Evolutionary conservation across 2,888 invertebrate genomes (phyloP).

Genomic region (Sminthurinus aureus): DNA sequence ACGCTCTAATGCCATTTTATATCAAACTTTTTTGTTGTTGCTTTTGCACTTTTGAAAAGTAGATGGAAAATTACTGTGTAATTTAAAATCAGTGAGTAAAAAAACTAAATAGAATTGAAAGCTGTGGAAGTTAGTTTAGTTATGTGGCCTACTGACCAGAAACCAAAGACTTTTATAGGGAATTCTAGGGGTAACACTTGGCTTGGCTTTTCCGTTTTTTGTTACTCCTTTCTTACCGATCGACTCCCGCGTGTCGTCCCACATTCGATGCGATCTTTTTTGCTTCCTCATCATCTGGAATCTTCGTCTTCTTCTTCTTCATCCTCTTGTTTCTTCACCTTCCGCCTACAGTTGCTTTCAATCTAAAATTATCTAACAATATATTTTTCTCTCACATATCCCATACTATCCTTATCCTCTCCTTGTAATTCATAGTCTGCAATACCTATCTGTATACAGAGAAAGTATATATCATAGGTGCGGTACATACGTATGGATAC

Average conservation of each 20-base stretch:
- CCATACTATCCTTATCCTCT: not conserved
- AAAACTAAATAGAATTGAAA: constrained; percentile 16
- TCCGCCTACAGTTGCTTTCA: constrained; percentile 40
- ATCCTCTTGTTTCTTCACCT: constrained; percentile 23
- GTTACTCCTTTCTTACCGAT: constrained; percentile 7
- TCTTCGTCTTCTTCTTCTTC: constrained; percentile 15
- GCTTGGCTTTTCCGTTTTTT: not conserved
- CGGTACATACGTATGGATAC: not conserved
- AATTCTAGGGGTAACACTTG: constrained; percentile 16
- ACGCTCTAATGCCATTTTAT: constrained; percentile 86
- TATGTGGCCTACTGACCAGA: constrained; percentile 40
- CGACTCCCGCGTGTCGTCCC: constrained; percentile 43
- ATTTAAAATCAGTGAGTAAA: constrained; percentile 2
- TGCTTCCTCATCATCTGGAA: constrained; percentile 42
- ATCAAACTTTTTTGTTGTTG: not conserved
- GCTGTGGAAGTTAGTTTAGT: constrained; percentile 38
- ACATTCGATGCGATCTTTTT: constrained; percentile 30
- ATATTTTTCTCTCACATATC: constrained; percentile 8
- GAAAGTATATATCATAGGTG: not conserved
- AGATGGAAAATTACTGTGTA: constrained; percentile 13
- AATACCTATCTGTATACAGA: too few species aligned
- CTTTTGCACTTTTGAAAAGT: not conserved
- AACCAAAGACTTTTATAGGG: constrained; percentile 41
- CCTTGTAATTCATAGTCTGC: not conserved
- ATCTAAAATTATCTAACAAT: constrained; percentile 48